Base-by-base conservation (phyloP, 2,113 vertebrate species). In the Eulemur rufifrons region DNA sequence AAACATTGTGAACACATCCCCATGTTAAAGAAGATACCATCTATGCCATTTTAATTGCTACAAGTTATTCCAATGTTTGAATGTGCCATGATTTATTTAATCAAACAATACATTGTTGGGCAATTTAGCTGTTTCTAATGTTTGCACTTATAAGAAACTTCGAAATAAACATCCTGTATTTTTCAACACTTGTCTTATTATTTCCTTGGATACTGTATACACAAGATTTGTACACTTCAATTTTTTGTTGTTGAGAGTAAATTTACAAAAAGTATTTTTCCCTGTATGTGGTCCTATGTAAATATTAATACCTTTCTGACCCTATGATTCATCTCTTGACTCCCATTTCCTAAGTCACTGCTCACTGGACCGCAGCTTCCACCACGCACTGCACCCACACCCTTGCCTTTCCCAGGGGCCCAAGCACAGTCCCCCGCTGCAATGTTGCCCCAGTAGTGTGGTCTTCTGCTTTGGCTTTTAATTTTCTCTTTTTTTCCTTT, bases 301-400 rank as follows among this genome's bases (percentile, higher is more conserved):
- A 76, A 81, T 20, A 66, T 20, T 32, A 8, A 56, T 21, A 56
- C 54, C 54, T 93, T 52, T 47, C 20, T 56, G 78, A 45, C 5
- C 39, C 11, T 37, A 5, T 1, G 27, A 42, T 52, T 91, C 61
- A 61, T 9, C 1, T 59, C 29, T 34, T 25, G 25, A 17, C 8
- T 68, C 29, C 21, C 20, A 47, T 47, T 69, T 42, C 17, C 54
- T 11, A 14, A 69, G 45, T 56, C 45, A 81, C 9, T 21, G 8
- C 52, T 42, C 18, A 27, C 45, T 39, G 25, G 10, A 27, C 2
- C 1, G n/a, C 76, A 84, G 37, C 27, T 11, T 86, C 21, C 2
- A 56, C 21, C 6, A 20, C 0, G 61, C 5, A 17, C 29, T 2
- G 2, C 0, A 56, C 0, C 6, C 32, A 73, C 0, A 8, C 1